Percentiles rank a stretch among this genome's conserved stretches.
Evolutionary conservation across 53 echinoderm and acorn worm genomes (phyloP).

Genomic region (Patiria pectinifera): DNA sequence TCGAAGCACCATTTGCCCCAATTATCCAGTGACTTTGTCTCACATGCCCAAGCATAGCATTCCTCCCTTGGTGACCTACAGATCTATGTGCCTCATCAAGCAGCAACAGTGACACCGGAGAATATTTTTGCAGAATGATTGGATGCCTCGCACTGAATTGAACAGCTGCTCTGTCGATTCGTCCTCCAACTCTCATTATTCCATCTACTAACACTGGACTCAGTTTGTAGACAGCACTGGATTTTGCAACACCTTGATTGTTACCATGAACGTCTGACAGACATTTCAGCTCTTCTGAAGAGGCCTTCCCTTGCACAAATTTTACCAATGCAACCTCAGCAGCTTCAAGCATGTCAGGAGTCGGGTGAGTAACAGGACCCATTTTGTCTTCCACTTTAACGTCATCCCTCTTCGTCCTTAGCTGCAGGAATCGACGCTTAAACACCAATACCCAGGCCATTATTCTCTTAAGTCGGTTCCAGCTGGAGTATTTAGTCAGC

Average conservation of each 20-base stretch:
- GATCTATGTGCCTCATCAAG: conserved; percentile 22
- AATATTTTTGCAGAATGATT: conserved; percentile 41
- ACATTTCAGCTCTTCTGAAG: conserved; percentile 59
- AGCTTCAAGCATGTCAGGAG: conserved; percentile 16
- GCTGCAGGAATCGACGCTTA: conserved; percentile 10
- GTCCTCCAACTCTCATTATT: conserved; percentile 57
- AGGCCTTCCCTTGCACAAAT: conserved; percentile 63
- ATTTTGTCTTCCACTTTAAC: neutral
- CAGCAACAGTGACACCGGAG: conserved; percentile 11
- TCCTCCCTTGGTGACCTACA: conserved; percentile 61
- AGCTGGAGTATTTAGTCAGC: conserved; percentile 55
- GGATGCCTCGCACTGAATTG: conserved; percentile 41
- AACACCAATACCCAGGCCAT: conserved; percentile 56
- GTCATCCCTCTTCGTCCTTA: neutral
- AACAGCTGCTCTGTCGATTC: conserved; percentile 44
- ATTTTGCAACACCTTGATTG: conserved; percentile 38
- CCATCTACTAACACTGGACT: conserved; percentile 52
- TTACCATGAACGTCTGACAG: conserved; percentile 24
- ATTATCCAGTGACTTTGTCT: conserved; percentile 64
- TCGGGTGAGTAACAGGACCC: conserved; percentile 14
- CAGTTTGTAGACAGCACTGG: conserved; percentile 50
- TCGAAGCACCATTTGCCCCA: conserved; percentile 40
- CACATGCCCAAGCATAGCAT: conserved; percentile 33
- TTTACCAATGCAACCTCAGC: conserved; percentile 36
- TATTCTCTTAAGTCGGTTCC: conserved; percentile 52